These are phyloP conservation scores for Craniophora ligustri DNA, from an alignment of 2,888 invertebrate species.

Conservation along the genomic window DNA sequence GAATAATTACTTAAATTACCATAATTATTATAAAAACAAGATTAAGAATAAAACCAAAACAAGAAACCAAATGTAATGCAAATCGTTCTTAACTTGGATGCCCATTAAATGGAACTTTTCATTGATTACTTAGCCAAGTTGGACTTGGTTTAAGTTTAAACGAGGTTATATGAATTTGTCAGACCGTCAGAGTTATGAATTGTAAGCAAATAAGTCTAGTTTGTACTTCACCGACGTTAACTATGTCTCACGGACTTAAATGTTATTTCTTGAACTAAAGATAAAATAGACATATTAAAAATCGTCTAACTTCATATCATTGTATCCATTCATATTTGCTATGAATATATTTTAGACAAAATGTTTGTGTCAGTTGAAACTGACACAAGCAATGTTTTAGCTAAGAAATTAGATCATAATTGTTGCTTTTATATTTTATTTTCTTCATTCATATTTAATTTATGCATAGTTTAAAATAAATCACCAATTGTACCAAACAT, in stretches of 20 bases:
- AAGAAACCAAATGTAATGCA: constrained; percentile 53
- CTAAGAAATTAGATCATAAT: too few species aligned
- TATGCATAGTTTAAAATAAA: too few species aligned
- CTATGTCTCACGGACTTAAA: constrained; percentile 13
- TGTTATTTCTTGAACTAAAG: constrained; percentile 24
- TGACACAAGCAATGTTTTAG: too few species aligned
- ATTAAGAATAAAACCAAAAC: constrained; percentile 30
- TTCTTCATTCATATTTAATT: too few species aligned
- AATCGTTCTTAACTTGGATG: constrained; percentile 55
- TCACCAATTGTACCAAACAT: too few species aligned
- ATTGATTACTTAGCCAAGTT: constrained; percentile 63
- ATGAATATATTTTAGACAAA: too few species aligned
- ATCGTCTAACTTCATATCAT: too few species aligned
- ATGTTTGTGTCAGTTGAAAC: too few species aligned
- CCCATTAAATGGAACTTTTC: constrained; percentile 63
- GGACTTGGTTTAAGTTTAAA: constrained; percentile 62
- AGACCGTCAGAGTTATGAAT: constrained; percentile 59
- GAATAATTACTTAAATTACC: not conserved
- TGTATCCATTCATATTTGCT: too few species aligned
- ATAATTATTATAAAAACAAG: constrained; percentile 9
- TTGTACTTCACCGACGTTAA: constrained; percentile 23
- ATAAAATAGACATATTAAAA: too few species aligned
- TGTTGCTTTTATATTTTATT: too few species aligned
- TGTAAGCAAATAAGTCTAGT: constrained; percentile 57
- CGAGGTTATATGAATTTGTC: constrained; percentile 69